phyloP scores from a whole-genome alignment of 2,888 invertebrate genomes.

The Pyrochroa serraticornis region DNA sequence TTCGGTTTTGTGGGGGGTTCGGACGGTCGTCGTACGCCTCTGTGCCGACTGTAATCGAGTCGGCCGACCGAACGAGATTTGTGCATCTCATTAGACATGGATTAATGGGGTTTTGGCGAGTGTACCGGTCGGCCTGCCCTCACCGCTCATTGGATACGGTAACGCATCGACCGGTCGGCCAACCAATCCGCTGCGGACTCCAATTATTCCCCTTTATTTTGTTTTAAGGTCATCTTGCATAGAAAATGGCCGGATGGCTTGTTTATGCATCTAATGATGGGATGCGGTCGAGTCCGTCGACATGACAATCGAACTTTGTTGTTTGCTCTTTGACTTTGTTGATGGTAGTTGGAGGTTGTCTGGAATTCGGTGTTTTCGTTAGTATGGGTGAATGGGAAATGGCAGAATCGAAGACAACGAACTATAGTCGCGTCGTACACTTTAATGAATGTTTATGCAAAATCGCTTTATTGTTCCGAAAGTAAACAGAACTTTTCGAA shows the following conservation, averaged over 20 bases:
- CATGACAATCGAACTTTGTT: too few relatives aligned
- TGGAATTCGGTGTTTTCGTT: too few relatives aligned
- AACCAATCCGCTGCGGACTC: slow-evolving; percentile 53
- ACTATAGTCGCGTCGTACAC: too few relatives aligned
- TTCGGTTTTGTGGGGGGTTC: too few relatives aligned
- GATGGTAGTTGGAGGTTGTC: too few relatives aligned
- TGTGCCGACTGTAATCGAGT: background rate
- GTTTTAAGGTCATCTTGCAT: slow-evolving; percentile 55
- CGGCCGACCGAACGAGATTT: slow-evolving; percentile 26
- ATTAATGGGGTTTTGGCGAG: slow-evolving; percentile 54
- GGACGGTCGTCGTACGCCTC: too few relatives aligned
- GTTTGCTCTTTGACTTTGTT: too few relatives aligned
- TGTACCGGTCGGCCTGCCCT: slow-evolving; percentile 48
- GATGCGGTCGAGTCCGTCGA: slow-evolving; percentile 5
- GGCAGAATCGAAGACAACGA: too few relatives aligned
- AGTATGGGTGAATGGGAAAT: too few relatives aligned
- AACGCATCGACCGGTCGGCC: slow-evolving; percentile 42
- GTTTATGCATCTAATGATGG: slow-evolving; percentile 40
- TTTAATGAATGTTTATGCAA: too few relatives aligned
- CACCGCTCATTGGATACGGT: slow-evolving; percentile 42
- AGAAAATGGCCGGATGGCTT: slow-evolving; percentile 56
- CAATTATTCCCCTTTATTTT: slow-evolving; percentile 57
- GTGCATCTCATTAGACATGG: slow-evolving; percentile 57
- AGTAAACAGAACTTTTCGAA: too few relatives aligned
- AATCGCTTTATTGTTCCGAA: too few relatives aligned